Evolutionary conservation across 1,140 invertebrate genomes (phyloP).

Genomic region (Popillia japonica): DNA sequence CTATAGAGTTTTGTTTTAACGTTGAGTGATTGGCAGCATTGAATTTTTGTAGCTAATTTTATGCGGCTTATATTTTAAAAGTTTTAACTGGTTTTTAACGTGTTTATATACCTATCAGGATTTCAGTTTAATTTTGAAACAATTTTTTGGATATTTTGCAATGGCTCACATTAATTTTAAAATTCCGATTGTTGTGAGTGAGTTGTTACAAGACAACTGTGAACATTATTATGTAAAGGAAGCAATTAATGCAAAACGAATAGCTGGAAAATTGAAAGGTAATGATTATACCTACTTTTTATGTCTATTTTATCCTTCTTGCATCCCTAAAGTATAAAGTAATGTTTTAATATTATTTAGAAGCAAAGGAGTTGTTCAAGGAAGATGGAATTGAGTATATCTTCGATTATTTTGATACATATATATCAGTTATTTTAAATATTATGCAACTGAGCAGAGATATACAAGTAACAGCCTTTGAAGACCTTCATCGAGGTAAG

Average conservation of each 20-base stretch:
- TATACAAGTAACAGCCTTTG: neutral
- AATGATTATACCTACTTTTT: neutral
- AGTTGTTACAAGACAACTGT: neutral
- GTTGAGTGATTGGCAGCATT: too few species aligned
- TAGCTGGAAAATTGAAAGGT: neutral
- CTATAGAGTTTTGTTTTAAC: too few species aligned
- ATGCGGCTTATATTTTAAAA: too few species aligned
- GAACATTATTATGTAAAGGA: conserved; percentile 12
- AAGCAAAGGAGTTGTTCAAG: conserved; percentile 3
- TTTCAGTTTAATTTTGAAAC: too few species aligned
- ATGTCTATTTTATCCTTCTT: neutral
- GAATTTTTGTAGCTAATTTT: too few species aligned
- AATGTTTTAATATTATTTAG: conserved; percentile 1
- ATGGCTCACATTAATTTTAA: conserved; percentile 23
- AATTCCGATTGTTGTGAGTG: conserved; percentile 6
- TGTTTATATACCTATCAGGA: too few species aligned
- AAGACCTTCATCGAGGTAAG: neutral
- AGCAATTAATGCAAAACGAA: neutral
- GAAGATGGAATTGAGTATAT: conserved; percentile 1
- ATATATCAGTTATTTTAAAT: conserved; percentile 6
- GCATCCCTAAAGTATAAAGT: neutral
- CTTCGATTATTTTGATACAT: neutral
- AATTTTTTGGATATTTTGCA: neutral
- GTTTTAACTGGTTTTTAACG: too few species aligned
- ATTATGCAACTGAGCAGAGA: neutral